phyloP scores from a whole-genome alignment of 2,888 invertebrate species.

The Glyphotaelius pellucidus region DNA sequence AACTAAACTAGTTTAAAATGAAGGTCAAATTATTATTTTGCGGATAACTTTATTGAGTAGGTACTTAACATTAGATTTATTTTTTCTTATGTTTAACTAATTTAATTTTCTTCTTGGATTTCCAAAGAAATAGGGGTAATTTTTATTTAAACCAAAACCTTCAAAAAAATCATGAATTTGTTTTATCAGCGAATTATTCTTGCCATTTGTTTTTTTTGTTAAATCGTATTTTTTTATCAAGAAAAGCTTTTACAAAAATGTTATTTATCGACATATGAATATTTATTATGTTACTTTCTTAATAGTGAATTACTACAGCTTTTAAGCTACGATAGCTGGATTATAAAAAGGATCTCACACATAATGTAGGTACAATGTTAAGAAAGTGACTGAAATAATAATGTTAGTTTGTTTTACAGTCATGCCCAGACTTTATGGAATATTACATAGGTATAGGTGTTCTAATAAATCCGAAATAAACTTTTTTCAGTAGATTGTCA shows the following conservation, averaged over 20 bases:
- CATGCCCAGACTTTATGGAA: too few relatives aligned
- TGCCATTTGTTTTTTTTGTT: too few relatives aligned
- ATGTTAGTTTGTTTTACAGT: not conserved
- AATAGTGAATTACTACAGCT: not conserved
- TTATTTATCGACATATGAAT: not conserved
- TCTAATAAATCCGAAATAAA: too few relatives aligned
- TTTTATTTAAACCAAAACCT: not conserved
- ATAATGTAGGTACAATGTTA: not conserved
- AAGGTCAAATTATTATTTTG: not conserved
- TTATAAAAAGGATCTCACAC: not conserved
- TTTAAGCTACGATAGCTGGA: not conserved
- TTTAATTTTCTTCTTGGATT: not conserved
- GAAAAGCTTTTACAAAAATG: not conserved
- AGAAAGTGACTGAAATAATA: not conserved
- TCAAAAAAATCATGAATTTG: not conserved
- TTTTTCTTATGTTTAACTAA: not conserved
- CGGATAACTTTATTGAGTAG: not conserved
- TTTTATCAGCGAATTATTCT: not conserved
- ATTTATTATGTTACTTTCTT: not conserved
- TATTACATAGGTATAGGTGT: too few relatives aligned
- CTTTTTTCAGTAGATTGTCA: too few relatives aligned
- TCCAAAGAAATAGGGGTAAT: too few relatives aligned
- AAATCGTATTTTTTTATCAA: too few relatives aligned
- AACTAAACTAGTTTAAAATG: not conserved
- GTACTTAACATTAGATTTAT: not conserved